A percentile compares a stretch with the other conserved stretches of the same genome.
These are phyloP conservation scores for Empidonax alnorum DNA, from an alignment of 2,113 vertebrate species.

Conservation along the genomic window DNA sequence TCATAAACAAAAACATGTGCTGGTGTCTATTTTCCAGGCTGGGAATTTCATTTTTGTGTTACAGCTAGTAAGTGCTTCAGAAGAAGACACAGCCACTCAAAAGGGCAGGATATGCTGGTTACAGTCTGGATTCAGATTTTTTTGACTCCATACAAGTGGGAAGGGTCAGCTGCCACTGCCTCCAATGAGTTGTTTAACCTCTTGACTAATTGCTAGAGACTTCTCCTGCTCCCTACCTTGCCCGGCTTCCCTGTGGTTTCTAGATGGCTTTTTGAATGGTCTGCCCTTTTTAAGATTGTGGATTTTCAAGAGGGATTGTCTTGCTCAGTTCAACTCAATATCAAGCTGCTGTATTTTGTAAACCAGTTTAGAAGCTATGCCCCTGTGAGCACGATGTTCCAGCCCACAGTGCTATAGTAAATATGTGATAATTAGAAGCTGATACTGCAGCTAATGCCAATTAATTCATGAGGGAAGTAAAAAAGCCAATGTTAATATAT, in stretches of 20 bases:
- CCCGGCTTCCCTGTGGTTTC: background rate
- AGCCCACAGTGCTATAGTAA: background rate
- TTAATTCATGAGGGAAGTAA: slow-evolving; percentile 30
- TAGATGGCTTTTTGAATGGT: background rate
- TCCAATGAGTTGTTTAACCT: background rate
- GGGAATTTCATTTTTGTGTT: background rate
- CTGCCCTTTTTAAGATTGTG: background rate
- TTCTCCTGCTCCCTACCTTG: background rate
- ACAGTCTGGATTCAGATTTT: fast-evolving
- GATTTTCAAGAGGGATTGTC: background rate
- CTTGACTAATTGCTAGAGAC: background rate
- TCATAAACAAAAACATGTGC: background rate
- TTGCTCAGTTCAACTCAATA: background rate
- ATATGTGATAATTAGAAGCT: slow-evolving; percentile 24
- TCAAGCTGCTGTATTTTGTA: background rate
- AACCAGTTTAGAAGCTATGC: background rate
- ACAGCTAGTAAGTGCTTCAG: background rate
- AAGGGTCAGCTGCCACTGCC: background rate
- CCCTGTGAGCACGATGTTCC: fast-evolving
- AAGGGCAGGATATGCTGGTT: background rate
- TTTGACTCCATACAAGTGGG: background rate
- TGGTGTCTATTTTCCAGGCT: background rate
- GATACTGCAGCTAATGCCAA: background rate
- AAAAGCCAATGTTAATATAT: background rate
- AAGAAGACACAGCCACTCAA: background rate